phyloP scores from a whole-genome alignment of 2,797 vertebrate species.

The Geotrypetes seraphini region DNA sequence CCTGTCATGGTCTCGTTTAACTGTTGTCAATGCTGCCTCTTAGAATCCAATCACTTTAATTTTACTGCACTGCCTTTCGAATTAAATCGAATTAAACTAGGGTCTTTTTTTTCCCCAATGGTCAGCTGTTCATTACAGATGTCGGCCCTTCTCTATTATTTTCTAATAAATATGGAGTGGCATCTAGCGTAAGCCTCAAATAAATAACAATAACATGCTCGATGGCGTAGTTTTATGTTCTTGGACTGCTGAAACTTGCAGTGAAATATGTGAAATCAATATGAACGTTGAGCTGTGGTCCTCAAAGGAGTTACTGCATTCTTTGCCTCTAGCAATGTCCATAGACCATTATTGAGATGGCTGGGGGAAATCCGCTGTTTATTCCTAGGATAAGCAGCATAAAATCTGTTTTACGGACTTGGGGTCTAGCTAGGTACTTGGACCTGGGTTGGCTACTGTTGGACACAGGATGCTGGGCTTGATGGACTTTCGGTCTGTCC shows the following conservation, averaged over 20 bases:
- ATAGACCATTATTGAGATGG: too few species aligned
- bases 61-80: constrained; percentile 2
- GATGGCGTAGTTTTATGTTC: neutral
- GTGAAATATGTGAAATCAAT: neutral
- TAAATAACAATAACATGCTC: constrained; percentile 6
- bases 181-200: constrained; percentile 6
- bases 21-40: neutral
- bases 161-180: constrained; percentile 5
- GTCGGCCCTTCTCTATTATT: constrained; percentile 8
- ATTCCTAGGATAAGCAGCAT: too few species aligned
- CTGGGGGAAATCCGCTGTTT: too few species aligned
- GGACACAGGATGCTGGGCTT: too few species aligned
- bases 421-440: too few species aligned
- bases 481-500: too few species aligned
- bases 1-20: neutral
- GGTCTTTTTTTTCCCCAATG: too few species aligned
- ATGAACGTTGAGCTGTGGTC: neutral
- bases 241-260: neutral
- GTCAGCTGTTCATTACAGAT: neutral
- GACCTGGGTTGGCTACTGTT: too few species aligned
- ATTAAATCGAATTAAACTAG: neutral
- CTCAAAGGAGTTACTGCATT: too few species aligned
- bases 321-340: too few species aligned
- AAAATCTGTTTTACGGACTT: too few species aligned
- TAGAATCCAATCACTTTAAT: constrained; percentile 2